Evolutionary conservation across 2,113 vertebrate species (phyloP).

Genomic region (Crotalus helleri): DNA sequence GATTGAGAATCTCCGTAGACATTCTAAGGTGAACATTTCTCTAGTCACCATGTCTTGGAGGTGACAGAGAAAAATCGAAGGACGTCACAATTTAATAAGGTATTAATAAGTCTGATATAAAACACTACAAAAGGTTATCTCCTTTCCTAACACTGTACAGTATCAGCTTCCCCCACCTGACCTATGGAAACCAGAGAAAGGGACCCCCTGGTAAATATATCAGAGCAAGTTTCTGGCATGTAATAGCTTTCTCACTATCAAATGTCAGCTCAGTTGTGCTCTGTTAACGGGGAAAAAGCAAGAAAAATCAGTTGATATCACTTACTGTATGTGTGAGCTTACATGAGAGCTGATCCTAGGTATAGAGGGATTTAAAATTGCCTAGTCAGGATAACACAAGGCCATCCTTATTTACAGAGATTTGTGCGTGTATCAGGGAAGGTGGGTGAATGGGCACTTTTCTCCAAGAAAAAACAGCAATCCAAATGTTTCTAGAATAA

Average conservation of each 20-base stretch:
- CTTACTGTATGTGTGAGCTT: not conserved
- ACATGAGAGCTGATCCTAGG: not conserved
- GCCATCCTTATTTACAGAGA: not conserved
- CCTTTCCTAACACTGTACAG: constrained; percentile 33
- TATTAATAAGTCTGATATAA: too few species aligned
- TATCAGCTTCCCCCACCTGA: constrained; percentile 44
- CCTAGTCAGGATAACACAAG: constrained; percentile 4
- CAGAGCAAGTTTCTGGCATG: constrained; percentile 33
- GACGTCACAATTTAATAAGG: too few species aligned
- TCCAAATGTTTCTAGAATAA: not conserved
- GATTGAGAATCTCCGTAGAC: too few species aligned
- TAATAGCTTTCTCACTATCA: not conserved
- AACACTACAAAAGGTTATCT: constrained; percentile 17
- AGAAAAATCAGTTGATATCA: constrained; percentile 14
- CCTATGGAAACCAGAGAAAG: constrained; percentile 27
- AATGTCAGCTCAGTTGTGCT: constrained; percentile 6
- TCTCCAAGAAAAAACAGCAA: not conserved
- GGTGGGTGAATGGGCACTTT: not conserved
- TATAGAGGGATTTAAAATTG: accelerated
- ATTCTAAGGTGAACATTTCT: not conserved
- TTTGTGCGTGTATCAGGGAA: not conserved
- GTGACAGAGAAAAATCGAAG: not conserved
- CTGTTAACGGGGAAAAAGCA: constrained; percentile 13
- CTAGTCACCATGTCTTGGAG: not conserved
- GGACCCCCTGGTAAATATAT: constrained; percentile 40